Base-by-base conservation (phyloP, 1,140 invertebrate genomes). In the Proctacanthus coquilletti region DNA sequence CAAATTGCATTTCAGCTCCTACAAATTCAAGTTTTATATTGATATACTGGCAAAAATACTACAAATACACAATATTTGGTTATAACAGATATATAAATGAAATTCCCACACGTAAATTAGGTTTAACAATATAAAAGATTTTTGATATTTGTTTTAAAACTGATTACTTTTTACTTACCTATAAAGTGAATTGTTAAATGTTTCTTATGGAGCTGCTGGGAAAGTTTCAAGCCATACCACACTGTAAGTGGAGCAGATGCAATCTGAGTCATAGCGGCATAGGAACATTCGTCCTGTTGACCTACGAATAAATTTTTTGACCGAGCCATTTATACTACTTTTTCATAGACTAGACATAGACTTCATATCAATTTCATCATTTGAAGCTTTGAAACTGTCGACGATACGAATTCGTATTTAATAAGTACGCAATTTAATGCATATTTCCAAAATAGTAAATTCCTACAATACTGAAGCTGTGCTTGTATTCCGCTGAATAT, bases 1-100 rank as follows among this genome's bases (percentile, higher is more conserved):
- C 79, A 42, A 77, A 80, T 25, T 77, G 73, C 14, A 77, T 63
- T 47, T 81, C 79, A 0, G 77, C 75, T 0, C 77, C 75, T 15
- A 25, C 18, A 30, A 5, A 25, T 27, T 3, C 3, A n/a, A 36
- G 4, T 9, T 10, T 9, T 14, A 19, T 3, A 18, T 5, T 21
- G 17, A 3, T 18, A 34, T 25, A 8, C 6, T 9, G 5, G 18
- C 9, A 43, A 15, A n/a, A 34, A 13, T n/a, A 18, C 32, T 29
- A 5, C 5, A 32, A 17, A 5, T 11, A 32, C 6, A 11, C 11
- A 32, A 32, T 11, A n/a, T n/a, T 11, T n/a, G 13, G 15, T 11
- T n/a, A 32, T 6, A 15, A 11, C 5, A 32, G 5, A n/a, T n/a
- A n/a, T n/a, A n/a, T n/a, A n/a, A n/a, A n/a, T n/a, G n/a, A n/a